These are phyloP conservation scores for Caenorhabditis inopinata DNA, from an alignment of 1,140 invertebrate species.

Conservation along the genomic window DNA sequence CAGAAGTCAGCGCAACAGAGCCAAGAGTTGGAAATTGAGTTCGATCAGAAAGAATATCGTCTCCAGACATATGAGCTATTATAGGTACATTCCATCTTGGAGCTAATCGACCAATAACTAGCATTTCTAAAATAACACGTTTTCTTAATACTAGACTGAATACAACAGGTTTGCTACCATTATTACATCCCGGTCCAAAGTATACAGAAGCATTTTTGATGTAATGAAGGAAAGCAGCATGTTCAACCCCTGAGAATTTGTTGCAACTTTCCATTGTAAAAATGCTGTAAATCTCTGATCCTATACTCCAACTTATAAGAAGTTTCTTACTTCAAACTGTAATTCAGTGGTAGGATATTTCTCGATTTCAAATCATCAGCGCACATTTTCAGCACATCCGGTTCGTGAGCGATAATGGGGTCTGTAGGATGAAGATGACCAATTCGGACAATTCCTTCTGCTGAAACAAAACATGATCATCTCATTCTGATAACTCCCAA, in stretches of 20 bases:
- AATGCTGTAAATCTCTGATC: slow-evolving; percentile 49
- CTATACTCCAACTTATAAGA: background rate
- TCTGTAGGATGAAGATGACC: slow-evolving; percentile 63
- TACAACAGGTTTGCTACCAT: slow-evolving; percentile 50
- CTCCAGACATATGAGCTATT: slow-evolving; percentile 65
- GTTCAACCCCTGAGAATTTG: slow-evolving; percentile 61
- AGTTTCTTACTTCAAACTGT: slow-evolving; percentile 55
- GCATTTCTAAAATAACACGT: slow-evolving; percentile 57
- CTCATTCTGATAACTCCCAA: background rate
- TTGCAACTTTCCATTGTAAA: slow-evolving; percentile 66
- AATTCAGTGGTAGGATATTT: slow-evolving; percentile 59
- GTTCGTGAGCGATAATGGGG: slow-evolving; percentile 64
- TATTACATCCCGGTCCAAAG: slow-evolving; percentile 66
- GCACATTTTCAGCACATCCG: slow-evolving; percentile 63
- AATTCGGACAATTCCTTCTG: slow-evolving; percentile 56
- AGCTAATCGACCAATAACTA: slow-evolving; percentile 63
- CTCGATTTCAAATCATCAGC: slow-evolving; percentile 59
- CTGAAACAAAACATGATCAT: background rate
- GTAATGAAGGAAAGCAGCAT: slow-evolving; percentile 64
- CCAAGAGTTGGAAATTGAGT: slow-evolving; percentile 65
- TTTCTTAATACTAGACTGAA: background rate
- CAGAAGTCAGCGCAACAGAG: slow-evolving; percentile 65
- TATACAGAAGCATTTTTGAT: slow-evolving; percentile 64
- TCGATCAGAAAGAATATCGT: slow-evolving; percentile 61
- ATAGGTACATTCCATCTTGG: slow-evolving; percentile 66